phyloP scores from a whole-genome alignment of 1,140 invertebrate genomes.

The Scaptomyza graminum region DNA sequence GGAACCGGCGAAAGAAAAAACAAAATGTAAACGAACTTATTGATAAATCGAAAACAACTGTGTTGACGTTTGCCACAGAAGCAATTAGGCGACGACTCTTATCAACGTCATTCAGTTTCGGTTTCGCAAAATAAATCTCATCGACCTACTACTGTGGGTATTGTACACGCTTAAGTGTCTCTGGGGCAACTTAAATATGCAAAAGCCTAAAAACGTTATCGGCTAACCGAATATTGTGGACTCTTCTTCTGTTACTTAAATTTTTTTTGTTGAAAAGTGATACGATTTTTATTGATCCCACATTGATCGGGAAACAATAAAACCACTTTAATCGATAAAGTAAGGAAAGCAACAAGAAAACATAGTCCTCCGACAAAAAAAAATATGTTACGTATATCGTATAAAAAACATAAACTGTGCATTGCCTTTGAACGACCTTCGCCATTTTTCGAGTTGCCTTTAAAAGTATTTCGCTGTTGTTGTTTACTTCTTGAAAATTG shows the following conservation, averaged over 20 bases:
- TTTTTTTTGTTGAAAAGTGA: too few relatives aligned
- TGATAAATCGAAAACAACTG: constrained; percentile 67
- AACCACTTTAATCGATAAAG: constrained; percentile 18
- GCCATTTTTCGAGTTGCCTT: constrained; percentile 69
- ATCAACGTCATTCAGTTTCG: constrained; percentile 55
- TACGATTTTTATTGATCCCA: neutral
- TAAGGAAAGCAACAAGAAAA: constrained; percentile 22
- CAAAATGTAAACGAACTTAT: constrained; percentile 44
- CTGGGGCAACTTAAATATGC: constrained; percentile 31
- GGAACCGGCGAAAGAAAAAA: constrained; percentile 55
- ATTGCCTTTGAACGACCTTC: constrained; percentile 75
- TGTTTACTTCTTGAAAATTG: constrained; percentile 44
- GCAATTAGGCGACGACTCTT: constrained; percentile 66
- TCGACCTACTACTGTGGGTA: constrained; percentile 52
- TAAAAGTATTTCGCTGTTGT: constrained; percentile 76
- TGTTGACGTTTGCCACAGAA: constrained; percentile 70
- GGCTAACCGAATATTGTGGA: constrained; percentile 11
- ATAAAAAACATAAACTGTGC: constrained; percentile 54
- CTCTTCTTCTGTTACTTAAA: constrained; percentile 3
- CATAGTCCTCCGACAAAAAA: neutral
- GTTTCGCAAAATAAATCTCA: constrained; percentile 64
- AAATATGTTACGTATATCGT: constrained; percentile 44
- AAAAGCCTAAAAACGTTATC: constrained; percentile 15
- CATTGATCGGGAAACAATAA: neutral
- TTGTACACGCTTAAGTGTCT: constrained; percentile 10